phyloP scores from a whole-genome alignment of 2,888 invertebrate genomes.

The Drosophila paramelanica region DNA sequence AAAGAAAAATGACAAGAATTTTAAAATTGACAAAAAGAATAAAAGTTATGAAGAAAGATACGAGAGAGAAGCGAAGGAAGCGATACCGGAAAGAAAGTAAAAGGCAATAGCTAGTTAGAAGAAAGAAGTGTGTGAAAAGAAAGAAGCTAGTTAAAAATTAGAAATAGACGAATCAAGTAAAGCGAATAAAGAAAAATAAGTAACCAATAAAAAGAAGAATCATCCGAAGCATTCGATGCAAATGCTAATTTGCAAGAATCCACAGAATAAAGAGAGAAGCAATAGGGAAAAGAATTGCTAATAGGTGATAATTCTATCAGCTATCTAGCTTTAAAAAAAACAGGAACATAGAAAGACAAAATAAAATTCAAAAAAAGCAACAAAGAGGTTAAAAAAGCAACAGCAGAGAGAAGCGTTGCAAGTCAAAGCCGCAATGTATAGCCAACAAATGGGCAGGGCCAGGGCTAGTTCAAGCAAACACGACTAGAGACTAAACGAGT shows the following conservation, averaged over 20 bases:
- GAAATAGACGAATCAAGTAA: not conserved
- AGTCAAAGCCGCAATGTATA: conserved; percentile 37
- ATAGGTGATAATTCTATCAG: no score
- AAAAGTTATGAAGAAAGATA: not conserved
- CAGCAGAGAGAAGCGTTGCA: conserved; percentile 3
- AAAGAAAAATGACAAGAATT: no score
- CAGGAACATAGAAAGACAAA: not conserved
- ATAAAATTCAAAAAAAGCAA: not conserved
- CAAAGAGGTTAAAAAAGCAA: not conserved
- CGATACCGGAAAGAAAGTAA: no score
- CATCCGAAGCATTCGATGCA: no score
- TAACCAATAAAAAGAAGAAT: not conserved
- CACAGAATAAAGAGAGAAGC: not conserved
- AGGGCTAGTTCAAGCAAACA: conserved; percentile 18
- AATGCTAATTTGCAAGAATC: no score
- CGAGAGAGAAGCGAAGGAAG: not conserved
- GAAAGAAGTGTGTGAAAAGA: not conserved
- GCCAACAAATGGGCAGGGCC: conserved; percentile 38
- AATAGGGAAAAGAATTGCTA: not conserved
- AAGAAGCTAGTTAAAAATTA: no score
- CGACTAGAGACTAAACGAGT: not conserved
- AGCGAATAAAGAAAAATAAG: not conserved
- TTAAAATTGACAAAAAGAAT: not conserved
- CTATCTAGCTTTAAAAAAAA: not conserved
- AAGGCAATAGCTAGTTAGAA: not conserved